Conservation (phyloP, 2,888 invertebrate species). For the Plagodis dolabraria region DNA sequence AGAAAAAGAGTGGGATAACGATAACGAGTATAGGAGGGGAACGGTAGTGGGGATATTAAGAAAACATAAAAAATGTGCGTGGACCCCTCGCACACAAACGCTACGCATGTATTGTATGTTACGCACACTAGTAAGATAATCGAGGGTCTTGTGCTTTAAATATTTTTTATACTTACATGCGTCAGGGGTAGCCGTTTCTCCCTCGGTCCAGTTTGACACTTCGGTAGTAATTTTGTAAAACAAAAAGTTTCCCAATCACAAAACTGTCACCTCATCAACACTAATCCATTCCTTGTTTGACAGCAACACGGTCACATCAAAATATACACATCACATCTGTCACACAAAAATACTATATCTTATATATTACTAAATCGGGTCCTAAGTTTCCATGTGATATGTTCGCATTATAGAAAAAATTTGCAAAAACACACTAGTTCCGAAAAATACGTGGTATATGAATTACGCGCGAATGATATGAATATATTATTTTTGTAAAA, state of each 20-base stretch:
- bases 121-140: conserved; percentile 68
- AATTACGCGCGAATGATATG: conserved; percentile 75
- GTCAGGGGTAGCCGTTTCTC: conserved; percentile 82
- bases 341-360: conserved; percentile 69
- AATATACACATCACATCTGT: conserved; percentile 74
- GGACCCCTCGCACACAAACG: conserved; percentile 66
- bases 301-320: conserved; percentile 72
- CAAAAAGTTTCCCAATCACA: conserved; percentile 67
- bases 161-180: conserved; percentile 71
- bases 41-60: conserved; percentile 65
- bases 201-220: conserved; percentile 84
- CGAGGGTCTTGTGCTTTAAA: conserved; percentile 57
- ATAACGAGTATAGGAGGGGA: conserved; percentile 70
- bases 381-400: conserved; percentile 83
- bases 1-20: conserved; percentile 82
- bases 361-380: conserved; percentile 70
- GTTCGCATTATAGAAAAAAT: conserved; percentile 65
- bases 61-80: conserved; percentile 82
- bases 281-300: conserved; percentile 69
- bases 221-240: conserved; percentile 82
- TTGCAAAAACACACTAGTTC: conserved; percentile 70
- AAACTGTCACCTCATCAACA: conserved; percentile 73
- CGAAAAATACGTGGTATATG: conserved; percentile 62
- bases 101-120: conserved; percentile 50
- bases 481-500: conserved; percentile 71